Evolutionary conservation across 2,888 invertebrate genomes (phyloP).

Genomic region (Branchipolynoe longqiensis): DNA sequence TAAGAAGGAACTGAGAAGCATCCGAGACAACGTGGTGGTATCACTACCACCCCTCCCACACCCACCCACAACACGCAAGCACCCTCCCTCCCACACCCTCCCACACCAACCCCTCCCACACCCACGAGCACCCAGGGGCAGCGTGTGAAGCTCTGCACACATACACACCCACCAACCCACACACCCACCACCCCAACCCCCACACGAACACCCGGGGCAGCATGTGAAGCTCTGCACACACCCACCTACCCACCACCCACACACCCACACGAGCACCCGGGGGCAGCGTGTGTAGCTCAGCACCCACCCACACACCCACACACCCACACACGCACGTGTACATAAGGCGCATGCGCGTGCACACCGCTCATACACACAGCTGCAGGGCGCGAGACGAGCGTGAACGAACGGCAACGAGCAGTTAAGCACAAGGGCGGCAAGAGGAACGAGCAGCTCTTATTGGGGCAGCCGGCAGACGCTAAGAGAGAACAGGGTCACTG

Average conservation of each 20-base stretch:
- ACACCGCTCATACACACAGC: too few relatives aligned
- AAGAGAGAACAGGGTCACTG: too few relatives aligned
- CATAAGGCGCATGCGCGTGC: too few relatives aligned
- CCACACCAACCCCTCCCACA: background rate
- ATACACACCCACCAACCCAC: background rate
- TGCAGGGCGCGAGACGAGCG: too few relatives aligned
- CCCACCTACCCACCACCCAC: background rate
- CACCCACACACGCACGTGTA: too few relatives aligned
- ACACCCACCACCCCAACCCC: background rate
- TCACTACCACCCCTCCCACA: background rate
- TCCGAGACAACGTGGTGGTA: too few relatives aligned
- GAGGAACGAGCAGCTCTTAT: too few relatives aligned
- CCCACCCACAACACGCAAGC: background rate
- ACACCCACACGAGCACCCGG: background rate
- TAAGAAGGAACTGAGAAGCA: too few relatives aligned
- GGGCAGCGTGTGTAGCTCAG: background rate
- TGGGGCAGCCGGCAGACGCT: too few relatives aligned
- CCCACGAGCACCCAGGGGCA: background rate
- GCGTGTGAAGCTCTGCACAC: background rate
- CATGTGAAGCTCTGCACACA: background rate
- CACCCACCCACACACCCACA: too few relatives aligned
- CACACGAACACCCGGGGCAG: background rate
- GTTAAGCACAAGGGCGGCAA: too few relatives aligned
- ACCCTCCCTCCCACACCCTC: background rate
- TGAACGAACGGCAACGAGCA: too few relatives aligned